Evolutionary conservation across 2,113 vertebrate species (phyloP), one percentile per base, ranked within the genome.

Genomic region (Microcebus ravelobensis): DNA sequence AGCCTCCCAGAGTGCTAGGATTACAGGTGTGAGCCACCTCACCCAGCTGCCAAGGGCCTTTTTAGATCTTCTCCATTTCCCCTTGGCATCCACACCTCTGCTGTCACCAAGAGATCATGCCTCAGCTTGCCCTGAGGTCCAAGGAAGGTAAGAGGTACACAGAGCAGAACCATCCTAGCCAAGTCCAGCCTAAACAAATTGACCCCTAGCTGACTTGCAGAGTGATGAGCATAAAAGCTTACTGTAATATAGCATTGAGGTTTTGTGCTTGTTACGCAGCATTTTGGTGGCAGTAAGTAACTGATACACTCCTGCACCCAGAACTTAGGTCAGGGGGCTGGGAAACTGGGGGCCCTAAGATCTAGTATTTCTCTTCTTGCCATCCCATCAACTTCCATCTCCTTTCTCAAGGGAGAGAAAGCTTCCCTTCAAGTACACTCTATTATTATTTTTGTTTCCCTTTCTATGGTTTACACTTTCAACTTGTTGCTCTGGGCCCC

Each of bases 271-370:
- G 34, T 84, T 65, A 80, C 0, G 1, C 0, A 65, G 87, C 39
- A 57, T 70, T 88, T 68, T 27, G 79, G 65, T 76, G 50, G 15
- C 18, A 74, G 18, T 31, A 39, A 88, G 23, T 59, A 59, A 77
- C 23, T 0, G 31, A 85, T 71, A 42, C 0, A 36, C 15, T 50
- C 8, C n/a, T 0, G 42, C 0, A 15, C 5, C 12, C 21, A 50
- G 39, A 36, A 29, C 67, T 39, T 83, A 65, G 45, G 48, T 95
- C 3, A 27, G 7, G 36, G 55, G 10, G 3, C 57, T 76, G 65
- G 73, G n/a, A 63, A n/a, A 17, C n/a, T 18, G 1, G 13, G 15
- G 39, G 23, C 7, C 8, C 25, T 13, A 55, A 50, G 57, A 21
- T 50, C 31, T 59, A 9, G 14, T 21, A 27, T 84, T 88, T 90